These are phyloP conservation scores for Aplocera efformata DNA, from an alignment of 2,888 invertebrate species.

Conservation along the genomic window DNA sequence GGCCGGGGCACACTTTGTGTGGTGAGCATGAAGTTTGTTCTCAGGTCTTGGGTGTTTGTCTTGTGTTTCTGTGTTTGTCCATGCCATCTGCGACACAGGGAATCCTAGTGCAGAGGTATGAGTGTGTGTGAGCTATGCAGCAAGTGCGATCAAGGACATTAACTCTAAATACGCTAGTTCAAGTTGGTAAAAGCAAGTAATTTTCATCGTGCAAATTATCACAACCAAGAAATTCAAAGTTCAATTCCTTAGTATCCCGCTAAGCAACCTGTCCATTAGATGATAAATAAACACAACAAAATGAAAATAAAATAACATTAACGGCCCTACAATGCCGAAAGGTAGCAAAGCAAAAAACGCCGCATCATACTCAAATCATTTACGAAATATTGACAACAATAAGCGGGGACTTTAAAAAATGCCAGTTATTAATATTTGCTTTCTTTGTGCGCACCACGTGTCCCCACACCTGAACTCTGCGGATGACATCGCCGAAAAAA, in stretches of 20 bases:
- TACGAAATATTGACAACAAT: constrained; percentile 80
- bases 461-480: constrained; percentile 78
- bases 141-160: no score
- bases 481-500: constrained; percentile 74
- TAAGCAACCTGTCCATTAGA: constrained; percentile 71
- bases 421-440: constrained; percentile 78
- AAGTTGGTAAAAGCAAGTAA: constrained; percentile 23
- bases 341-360: constrained; percentile 62
- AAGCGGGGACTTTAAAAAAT: constrained; percentile 77
- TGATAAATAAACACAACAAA: constrained; percentile 72
- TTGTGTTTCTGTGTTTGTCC: no score
- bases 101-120: no score
- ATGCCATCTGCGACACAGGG: no score
- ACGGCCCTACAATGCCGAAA: constrained; percentile 55
- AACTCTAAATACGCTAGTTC: constrained; percentile 19
- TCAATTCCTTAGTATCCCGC: constrained; percentile 26
- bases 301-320: constrained; percentile 58
- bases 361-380: constrained; percentile 76
- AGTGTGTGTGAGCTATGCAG: no score
- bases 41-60: no score
- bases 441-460: constrained; percentile 77
- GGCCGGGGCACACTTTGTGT: no score
- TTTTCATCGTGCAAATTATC: constrained; percentile 23
- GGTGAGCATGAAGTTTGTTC: no score
- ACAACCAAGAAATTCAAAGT: constrained; percentile 18